A percentile compares a stretch with the other conserved stretches of the same genome.
Evolutionary conservation across 1,140 invertebrate species (phyloP).

Genomic region (Camponotus floridanus): DNA sequence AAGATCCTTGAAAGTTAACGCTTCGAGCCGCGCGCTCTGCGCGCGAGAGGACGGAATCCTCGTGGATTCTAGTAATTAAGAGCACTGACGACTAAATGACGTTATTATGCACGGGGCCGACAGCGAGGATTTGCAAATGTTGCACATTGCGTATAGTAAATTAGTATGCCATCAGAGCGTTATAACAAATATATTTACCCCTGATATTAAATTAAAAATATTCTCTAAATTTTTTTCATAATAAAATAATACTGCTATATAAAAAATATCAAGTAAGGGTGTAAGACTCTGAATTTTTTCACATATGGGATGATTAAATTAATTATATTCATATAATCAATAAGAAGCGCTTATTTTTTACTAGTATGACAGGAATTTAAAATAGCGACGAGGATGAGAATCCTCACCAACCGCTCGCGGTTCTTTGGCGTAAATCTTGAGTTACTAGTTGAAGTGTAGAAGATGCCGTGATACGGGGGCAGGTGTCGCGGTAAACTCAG

Average conservation of each 20-base stretch:
- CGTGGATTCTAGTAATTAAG: conserved; percentile 71
- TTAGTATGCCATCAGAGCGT: conserved; percentile 55
- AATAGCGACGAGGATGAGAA: conserved; percentile 24
- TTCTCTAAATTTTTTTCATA: too few relatives aligned
- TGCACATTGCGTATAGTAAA: conserved; percentile 21
- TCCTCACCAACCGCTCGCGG: conserved; percentile 36
- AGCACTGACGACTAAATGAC: conserved; percentile 66
- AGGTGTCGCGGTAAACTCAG: conserved; percentile 87
- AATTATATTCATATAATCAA: neutral
- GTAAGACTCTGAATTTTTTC: neutral
- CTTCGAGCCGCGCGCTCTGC: conserved; percentile 69
- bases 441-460: conserved; percentile 85
- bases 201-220: conserved; percentile 24
- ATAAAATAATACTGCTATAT: neutral
- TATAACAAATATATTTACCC: conserved; percentile 8
- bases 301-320: neutral
- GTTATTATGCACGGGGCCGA: conserved; percentile 49
- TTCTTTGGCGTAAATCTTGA: conserved; percentile 83
- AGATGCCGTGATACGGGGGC: conserved; percentile 84
- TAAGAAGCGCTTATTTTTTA: neutral
- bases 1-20: conserved; percentile 72
- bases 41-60: conserved; percentile 65
- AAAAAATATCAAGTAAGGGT: neutral
- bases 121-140: conserved; percentile 31
- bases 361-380: neutral